Base-by-base conservation (phyloP, 1,140 invertebrate genomes). In the Carposina sasakii region DNA sequence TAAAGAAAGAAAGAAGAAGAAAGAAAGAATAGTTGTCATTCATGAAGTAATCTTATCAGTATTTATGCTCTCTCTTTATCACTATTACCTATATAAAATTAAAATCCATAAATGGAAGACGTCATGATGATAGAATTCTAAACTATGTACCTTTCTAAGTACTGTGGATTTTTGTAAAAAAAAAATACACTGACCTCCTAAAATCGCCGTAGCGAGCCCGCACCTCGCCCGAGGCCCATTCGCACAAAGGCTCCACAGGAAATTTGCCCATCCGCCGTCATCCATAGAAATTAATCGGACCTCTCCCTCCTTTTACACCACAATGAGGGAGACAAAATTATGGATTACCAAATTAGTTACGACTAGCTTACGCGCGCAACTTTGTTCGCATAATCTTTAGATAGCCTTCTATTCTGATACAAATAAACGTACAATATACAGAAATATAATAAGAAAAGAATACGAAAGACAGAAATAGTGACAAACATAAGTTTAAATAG, bases 181-280 rank as follows among this genome's bases (percentile, higher is more conserved):
- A 36, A 37, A 47, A 23, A 2, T n/a, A 22, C 1, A 23, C 12
- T 21, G 24, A 22, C 9, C 3, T 10, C 34, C 19, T 17, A 50
- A 44, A 51, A 37, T 51, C 49, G 49, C 22, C 45, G 28, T 46
- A 55, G 9, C 8, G 10, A 48, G 13, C 3, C 50, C 40, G 53
- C 54, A 60, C 48, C 17, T 17, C 37, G 37, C 17, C 37, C 23
- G 10, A 4, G 37, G 17, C 37, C 23, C 12, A 28, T 31, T n/a
- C 26, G 10, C 42, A 45, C 30, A 45, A 45, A 45, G 33, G 43
- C 17, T 20, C 17, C 19, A 3, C 43, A 45, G 43, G 43, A 45
- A 45, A 45, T 45, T 45, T 45, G 43, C 43, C 26, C 33, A 16
- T 30, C 24, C 24, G 12, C 3, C 30, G 12, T 19, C 33, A 9